Percentiles rank a stretch among this genome's conserved stretches.
phyloP scores from a whole-genome alignment of 1,140 invertebrate genomes.

The Megalopta genalis region DNA sequence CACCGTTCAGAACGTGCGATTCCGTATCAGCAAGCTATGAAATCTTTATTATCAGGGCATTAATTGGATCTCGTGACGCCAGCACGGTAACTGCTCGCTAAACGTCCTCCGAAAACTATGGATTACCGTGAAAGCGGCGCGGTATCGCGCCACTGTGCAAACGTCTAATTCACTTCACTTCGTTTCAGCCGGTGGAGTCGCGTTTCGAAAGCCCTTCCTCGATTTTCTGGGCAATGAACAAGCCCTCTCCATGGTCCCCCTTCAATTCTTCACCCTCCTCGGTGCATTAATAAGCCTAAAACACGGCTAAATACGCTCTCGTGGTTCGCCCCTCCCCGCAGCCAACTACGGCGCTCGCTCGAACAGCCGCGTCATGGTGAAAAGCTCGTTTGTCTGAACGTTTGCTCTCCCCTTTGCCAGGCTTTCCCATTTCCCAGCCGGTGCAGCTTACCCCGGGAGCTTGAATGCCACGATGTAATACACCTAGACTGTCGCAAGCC shows the following conservation, averaged over 20 bases:
- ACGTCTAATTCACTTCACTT: too few relatives aligned
- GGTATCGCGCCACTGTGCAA: too few relatives aligned
- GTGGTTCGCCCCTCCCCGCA: slow-evolving; percentile 20
- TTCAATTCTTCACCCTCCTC: slow-evolving; percentile 13
- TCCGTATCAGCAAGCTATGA: too few relatives aligned
- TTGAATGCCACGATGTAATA: slow-evolving; percentile 6
- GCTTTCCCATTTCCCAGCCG: background rate
- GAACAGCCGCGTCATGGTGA: background rate
- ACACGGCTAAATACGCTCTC: slow-evolving; percentile 29
- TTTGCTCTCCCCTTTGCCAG: slow-evolving; percentile 3
- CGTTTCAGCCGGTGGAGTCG: background rate
- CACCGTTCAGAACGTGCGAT: too few relatives aligned
- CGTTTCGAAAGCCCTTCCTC: background rate
- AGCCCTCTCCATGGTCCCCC: too few relatives aligned
- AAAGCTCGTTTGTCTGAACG: slow-evolving; percentile 32
- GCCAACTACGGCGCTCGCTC: background rate
- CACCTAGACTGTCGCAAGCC: background rate
- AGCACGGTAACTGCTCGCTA: too few relatives aligned
- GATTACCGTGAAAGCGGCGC: too few relatives aligned
- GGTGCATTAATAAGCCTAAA: slow-evolving; percentile 28
- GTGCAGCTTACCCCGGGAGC: background rate
- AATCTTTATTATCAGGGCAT: too few relatives aligned
- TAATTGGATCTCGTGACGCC: too few relatives aligned
- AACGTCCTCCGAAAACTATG: too few relatives aligned
- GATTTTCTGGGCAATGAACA: background rate